phyloP scores from a whole-genome alignment of 2,888 invertebrate genomes.

The Eupithecia pulchellata region DNA sequence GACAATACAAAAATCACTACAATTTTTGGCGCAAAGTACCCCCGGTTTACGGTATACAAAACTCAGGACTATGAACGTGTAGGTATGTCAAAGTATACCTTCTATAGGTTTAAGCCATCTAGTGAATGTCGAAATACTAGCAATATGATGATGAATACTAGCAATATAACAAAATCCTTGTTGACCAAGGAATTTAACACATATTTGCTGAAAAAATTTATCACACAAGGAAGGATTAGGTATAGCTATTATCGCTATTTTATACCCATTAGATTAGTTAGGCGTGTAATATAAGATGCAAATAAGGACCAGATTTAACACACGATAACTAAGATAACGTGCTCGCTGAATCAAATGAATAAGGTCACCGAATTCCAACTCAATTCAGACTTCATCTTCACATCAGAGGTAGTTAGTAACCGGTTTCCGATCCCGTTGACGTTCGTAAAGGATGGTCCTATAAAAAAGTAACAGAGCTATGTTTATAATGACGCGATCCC shows the following conservation, averaged over 20 bases:
- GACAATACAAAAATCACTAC: no score
- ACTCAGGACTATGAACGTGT: no score
- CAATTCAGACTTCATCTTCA: background rate
- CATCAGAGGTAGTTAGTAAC: slow-evolving; percentile 29
- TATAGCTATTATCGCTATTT: background rate
- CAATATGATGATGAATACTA: no score
- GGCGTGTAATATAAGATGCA: background rate
- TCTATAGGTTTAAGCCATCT: background rate
- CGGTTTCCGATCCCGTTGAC: slow-evolving; percentile 53
- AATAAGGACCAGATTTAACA: background rate
- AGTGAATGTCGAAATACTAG: background rate
- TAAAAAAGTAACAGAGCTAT: slow-evolving; percentile 54
- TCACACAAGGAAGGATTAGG: background rate
- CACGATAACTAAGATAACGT: background rate
- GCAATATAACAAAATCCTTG: background rate
- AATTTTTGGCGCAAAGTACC: no score
- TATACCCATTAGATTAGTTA: background rate
- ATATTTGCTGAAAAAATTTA: background rate
- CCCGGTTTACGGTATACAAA: no score
- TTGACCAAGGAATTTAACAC: background rate
- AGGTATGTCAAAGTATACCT: no score
- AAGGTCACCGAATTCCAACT: background rate
- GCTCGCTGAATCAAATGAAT: background rate
- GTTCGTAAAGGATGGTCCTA: slow-evolving; percentile 68
- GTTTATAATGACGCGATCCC: slow-evolving; percentile 48